Evolutionary conservation across 92 coral and sea anemone genomes (phyloP), one percentile per base, ranked within the genome.

Genomic region (Porites divaricata): DNA sequence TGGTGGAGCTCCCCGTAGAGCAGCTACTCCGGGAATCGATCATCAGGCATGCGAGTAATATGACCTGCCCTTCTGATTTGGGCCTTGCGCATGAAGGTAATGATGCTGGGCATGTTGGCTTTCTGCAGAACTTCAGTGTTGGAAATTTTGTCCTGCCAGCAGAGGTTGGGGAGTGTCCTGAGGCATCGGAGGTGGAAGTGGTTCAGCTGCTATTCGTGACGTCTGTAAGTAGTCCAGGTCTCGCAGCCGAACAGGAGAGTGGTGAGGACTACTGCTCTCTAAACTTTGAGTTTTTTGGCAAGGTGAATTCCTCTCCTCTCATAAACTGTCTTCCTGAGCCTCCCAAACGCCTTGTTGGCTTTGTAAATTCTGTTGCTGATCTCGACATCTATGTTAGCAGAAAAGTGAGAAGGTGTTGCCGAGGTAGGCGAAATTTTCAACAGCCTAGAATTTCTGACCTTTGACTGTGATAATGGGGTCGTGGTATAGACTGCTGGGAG

Each of bases 141-240:
- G 26, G 89, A 80, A 72, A 58, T 72, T 59, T 23, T 73, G 70
- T 84, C 83, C 57, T 79, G 85, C 75, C 90, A 87, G 21, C 4
- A 1, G 56, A 84, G 84, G 62, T 74, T 58, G n/a, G 65, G 67
- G 14, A 69, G 52, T 22, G 77, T 71, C 19, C 67, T 59, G 28
- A 56, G 82, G 53, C 86, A 71, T 9, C n/a, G 66, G 28, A 70
- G 78, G 52, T 78, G 79, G 79, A 75, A 91, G 67, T 49, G 86
- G 73, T 83, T 81, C 70, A 86, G 80, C 72, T 63, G 77, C 76
- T 66, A 79, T 17, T 83, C 89, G 45, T 83, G 91, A 9, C 85
- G 16, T 28, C 56, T 48, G 81, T 89, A 89, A 63, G 81, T 50
- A 0, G 88, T 80, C 92, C 92, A 83, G 5, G 85, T 69, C 53